These are phyloP conservation scores for Alcis repandata DNA, from an alignment of 2,888 invertebrate genomes.

Conservation along the genomic window DNA sequence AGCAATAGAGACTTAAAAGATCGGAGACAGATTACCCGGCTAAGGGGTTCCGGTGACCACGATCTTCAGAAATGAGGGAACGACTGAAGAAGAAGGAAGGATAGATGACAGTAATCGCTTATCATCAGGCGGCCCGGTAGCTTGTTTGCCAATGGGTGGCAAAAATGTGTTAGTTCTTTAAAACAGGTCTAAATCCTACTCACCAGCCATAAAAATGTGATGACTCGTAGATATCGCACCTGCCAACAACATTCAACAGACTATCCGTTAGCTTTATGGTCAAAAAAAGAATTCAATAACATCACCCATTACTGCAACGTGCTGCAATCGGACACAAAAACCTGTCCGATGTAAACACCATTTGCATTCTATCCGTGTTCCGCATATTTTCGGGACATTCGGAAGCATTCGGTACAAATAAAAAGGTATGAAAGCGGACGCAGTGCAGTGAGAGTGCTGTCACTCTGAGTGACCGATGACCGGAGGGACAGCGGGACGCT, in stretches of 20 bases:
- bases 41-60: too few relatives aligned
- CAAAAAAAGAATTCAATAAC: slow-evolving; percentile 31
- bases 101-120: too few relatives aligned
- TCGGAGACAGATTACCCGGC: too few relatives aligned
- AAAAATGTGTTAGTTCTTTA: too few relatives aligned
- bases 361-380: slow-evolving; percentile 30
- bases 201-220: neutral
- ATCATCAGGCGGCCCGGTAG: too few relatives aligned
- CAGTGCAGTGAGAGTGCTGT: slow-evolving; percentile 27
- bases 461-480: slow-evolving; percentile 30
- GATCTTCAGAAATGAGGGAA: too few relatives aligned
- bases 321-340: slow-evolving; percentile 24
- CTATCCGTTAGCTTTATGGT: slow-evolving; percentile 18
- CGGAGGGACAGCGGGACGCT: neutral
- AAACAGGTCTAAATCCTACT: too few relatives aligned
- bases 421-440: neutral
- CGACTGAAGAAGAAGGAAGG: too few relatives aligned
- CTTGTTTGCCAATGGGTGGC: too few relatives aligned
- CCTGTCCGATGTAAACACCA: slow-evolving; percentile 28
- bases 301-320: slow-evolving; percentile 24
- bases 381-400: slow-evolving; percentile 27
- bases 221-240: neutral
- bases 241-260: slow-evolving; percentile 2
- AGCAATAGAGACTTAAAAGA: too few relatives aligned
- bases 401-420: slow-evolving; percentile 3